Evolutionary conservation across 2,113 vertebrate genomes (phyloP).

Genomic region (Mus pahari): DNA sequence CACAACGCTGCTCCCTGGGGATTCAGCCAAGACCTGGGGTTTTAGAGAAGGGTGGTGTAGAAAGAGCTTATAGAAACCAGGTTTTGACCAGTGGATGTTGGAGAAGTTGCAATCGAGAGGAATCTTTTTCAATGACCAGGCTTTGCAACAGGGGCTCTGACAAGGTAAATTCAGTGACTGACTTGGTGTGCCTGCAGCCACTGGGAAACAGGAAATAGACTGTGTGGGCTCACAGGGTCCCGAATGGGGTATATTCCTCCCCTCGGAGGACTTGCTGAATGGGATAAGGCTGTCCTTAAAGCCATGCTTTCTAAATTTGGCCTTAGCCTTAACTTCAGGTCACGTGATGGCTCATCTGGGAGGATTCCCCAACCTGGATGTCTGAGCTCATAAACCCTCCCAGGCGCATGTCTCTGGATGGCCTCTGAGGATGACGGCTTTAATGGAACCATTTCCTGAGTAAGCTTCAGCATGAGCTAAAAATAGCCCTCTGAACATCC

Average conservation of each 20-base stretch:
- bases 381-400: slow-evolving; percentile 36
- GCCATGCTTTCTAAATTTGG: neutral
- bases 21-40: neutral
- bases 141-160: neutral
- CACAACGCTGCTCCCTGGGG: neutral
- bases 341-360: neutral
- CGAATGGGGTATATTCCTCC: neutral
- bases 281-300: neutral
- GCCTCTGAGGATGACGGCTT: slow-evolving; percentile 36
- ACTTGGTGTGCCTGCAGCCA: too few species aligned
- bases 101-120: neutral
- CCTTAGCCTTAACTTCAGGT: neutral
- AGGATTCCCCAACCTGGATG: neutral
- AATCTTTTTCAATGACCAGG: neutral
- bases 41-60: neutral
- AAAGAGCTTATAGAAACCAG: too few species aligned
- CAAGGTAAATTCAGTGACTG: neutral
- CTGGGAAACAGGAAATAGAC: neutral
- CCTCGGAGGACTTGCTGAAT: neutral
- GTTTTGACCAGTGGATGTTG: neutral
- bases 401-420: neutral
- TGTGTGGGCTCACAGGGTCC: neutral
- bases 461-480: slow-evolving; percentile 35
- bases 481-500: slow-evolving; percentile 32
- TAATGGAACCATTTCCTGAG: slow-evolving; percentile 34